Evolutionary conservation across 1,140 invertebrate genomes (phyloP).

Genomic region (Ceratina japonica): DNA sequence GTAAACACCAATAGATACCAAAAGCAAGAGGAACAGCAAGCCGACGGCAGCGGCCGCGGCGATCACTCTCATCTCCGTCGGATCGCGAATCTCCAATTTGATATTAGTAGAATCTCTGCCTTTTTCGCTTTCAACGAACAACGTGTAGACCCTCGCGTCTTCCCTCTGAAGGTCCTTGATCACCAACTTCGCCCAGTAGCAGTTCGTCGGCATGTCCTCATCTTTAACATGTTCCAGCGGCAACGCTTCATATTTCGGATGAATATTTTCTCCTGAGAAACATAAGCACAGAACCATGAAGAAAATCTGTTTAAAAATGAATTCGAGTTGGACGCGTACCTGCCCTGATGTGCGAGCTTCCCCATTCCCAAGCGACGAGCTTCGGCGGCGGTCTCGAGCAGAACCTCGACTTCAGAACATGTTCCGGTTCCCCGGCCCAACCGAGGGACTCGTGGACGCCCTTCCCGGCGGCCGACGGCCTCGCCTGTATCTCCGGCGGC

Average conservation of each 20-base stretch:
- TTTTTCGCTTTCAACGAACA: conserved; percentile 75
- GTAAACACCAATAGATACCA: conserved; percentile 71
- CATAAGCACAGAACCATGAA: not conserved
- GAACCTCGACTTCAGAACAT: conserved; percentile 72
- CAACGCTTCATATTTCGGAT: conserved; percentile 76
- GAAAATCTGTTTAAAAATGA: not conserved
- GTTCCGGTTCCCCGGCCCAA: conserved; percentile 74
- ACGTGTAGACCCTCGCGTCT: conserved; percentile 74
- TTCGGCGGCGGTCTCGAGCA: conserved; percentile 76
- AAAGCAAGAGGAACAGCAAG: conserved; percentile 69
- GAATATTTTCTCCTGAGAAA: conserved; percentile 72
- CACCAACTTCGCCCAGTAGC: conserved; percentile 77
- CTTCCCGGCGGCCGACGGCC: conserved; percentile 61
- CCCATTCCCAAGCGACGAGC: conserved; percentile 78
- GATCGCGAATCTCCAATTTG: conserved; percentile 72
- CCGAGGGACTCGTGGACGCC: conserved; percentile 73
- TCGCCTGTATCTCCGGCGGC: conserved; percentile 76
- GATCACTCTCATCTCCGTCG: conserved; percentile 74
- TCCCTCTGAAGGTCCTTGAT: conserved; percentile 75
- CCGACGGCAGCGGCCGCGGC: conserved; percentile 72
- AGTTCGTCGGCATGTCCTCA: conserved; percentile 74
- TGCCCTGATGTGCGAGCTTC: conserved; percentile 75
- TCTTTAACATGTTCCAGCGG: conserved; percentile 74
- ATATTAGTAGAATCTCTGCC: conserved; percentile 75
- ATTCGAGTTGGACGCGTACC: conserved; percentile 61